phyloP scores from a whole-genome alignment of 1,140 invertebrate genomes.

The Zaprionus nigranus region DNA sequence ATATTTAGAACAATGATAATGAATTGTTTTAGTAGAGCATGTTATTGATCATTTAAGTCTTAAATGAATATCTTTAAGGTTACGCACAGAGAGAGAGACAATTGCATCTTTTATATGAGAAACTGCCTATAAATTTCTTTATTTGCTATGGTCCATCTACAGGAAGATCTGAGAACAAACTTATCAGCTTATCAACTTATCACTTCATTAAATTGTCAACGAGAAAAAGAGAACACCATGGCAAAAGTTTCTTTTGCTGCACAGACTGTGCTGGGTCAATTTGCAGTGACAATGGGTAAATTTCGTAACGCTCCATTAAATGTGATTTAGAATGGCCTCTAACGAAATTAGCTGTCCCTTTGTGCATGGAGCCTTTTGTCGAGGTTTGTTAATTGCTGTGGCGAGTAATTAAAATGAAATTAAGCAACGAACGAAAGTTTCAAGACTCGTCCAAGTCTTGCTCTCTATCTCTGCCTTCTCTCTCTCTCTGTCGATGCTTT shows the following conservation, averaged over 20 bases:
- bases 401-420: conserved; percentile 55
- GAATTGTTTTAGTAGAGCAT: background rate
- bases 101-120: no score
- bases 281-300: conserved; percentile 25
- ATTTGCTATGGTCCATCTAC: background rate
- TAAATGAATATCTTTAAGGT: background rate
- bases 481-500: background rate
- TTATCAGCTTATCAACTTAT: conserved; percentile 3
- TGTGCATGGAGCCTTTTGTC: conserved; percentile 24
- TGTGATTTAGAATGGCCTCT: conserved; percentile 20
- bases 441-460: background rate
- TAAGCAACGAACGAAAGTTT: conserved; percentile 23
- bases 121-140: no score
- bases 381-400: conserved; percentile 36
- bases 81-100: background rate
- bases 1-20: background rate
- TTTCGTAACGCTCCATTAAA: conserved; percentile 23
- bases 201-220: background rate
- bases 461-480: background rate
- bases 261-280: conserved; percentile 4
- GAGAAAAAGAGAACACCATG: background rate
- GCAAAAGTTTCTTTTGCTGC: background rate
- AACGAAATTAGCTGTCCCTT: conserved; percentile 38
- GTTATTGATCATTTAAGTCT: background rate
- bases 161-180: background rate